Percentiles rank a stretch among this genome's conserved stretches.
Conservation (phyloP, 2,113 vertebrate genomes). For the Scytalopus superciliaris region DNA sequence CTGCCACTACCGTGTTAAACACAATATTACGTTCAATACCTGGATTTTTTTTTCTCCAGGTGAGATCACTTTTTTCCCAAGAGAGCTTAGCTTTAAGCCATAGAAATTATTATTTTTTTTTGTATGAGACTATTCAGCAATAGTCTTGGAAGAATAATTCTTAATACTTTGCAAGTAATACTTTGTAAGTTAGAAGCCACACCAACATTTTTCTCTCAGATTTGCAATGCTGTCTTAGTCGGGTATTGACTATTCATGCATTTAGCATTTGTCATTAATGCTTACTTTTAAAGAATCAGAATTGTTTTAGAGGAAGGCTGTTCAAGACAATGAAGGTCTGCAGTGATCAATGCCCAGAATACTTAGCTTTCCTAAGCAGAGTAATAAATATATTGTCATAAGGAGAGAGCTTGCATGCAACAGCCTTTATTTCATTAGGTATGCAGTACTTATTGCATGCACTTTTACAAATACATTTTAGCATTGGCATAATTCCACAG, state of each 20-base stretch:
- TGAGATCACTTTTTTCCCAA: no score
- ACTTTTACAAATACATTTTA: slow-evolving; percentile 50
- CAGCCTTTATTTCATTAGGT: slow-evolving; percentile 63
- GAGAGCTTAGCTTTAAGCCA: neutral
- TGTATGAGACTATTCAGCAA: neutral
- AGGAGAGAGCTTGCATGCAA: slow-evolving; percentile 6
- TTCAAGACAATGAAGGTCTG: slow-evolving; percentile 56
- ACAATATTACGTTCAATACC: neutral
- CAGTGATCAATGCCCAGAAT: slow-evolving; percentile 58
- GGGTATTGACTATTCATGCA: neutral
- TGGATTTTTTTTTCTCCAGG: neutral
- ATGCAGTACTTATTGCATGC: slow-evolving; percentile 46
- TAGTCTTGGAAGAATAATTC: neutral
- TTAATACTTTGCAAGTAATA: neutral
- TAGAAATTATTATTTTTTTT: neutral
- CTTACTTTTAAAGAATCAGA: slow-evolving; percentile 39
- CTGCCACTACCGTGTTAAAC: neutral
- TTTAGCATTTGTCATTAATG: slow-evolving; percentile 38
- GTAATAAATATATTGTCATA: slow-evolving; percentile 54
- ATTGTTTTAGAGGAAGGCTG: slow-evolving; percentile 16
- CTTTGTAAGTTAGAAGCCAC: neutral
- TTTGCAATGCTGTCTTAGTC: neutral
- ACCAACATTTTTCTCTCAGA: neutral
- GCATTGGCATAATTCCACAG: slow-evolving; percentile 33
- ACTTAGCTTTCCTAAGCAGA: slow-evolving; percentile 34